Base-by-base conservation (phyloP, 2,113 vertebrate species). In the Anarhynchus alexandrinus region DNA sequence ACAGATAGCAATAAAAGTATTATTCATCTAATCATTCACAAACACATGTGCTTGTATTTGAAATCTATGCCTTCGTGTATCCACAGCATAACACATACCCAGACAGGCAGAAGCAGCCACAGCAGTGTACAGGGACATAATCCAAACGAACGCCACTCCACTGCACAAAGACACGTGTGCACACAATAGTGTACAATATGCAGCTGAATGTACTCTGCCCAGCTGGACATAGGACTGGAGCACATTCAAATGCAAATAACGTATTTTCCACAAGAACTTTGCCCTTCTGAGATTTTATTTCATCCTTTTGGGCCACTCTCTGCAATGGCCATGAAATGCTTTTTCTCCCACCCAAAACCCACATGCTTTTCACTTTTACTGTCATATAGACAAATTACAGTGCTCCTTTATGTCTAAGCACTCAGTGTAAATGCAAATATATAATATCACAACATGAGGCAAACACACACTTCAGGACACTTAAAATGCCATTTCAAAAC, bases 1-100 rank as follows among this genome's bases (percentile, higher is more conserved):
- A 98, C 51, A 45, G 94, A 96, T 80, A 97, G 91, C 66, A 97
- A 96, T 97, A 97, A 97, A 98, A 97, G 76, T 95, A 96, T 95
- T 98, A 96, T 97, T 97, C 96, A 94, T 96, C 96, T 97, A 97
- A 98, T 97, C 84, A 94, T 95, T 95, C 88, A 61, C 87, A 96
- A 95, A 97, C 94, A 95, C 73, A 81, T 58, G 51, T 95, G 73
- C 90, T 96, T 96, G 76, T 90, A 90, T 98, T 96, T 97, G 90
- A 96, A 32, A 51, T 64, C 61, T 92, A 13, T 90, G 64, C 43
- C 88, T 90, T 84, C 40, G 11, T 76, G 27, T 76, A 74, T 64
- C 45, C 62, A 82, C 76, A 89, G 92, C 83, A 57, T 42, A 69
- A 38, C 43, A 47, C 9, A 43, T 16, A 85, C 34, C 8, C 55